A percentile compares a stretch with the other conserved stretches of the same genome.
Evolutionary conservation across 1,140 invertebrate genomes (phyloP).

Genomic region (Diabrotica undecimpunctata): DNA sequence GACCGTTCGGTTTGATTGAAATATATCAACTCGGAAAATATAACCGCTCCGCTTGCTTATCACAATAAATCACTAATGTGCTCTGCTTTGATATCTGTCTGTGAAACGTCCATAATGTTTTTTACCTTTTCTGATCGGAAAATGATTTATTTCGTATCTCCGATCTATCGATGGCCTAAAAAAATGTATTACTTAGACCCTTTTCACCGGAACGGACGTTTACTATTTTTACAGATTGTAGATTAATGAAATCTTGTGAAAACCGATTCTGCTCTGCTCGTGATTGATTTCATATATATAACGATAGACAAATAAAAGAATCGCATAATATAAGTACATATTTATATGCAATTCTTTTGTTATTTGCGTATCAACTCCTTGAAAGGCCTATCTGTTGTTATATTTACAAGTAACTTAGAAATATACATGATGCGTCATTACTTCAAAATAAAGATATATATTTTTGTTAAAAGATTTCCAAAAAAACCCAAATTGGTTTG

Average conservation of each 20-base stretch:
- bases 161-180: slow-evolving; percentile 16
- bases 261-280: neutral
- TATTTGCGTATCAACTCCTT: too few relatives aligned
- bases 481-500: too few relatives aligned
- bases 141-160: slow-evolving; percentile 38
- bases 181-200: slow-evolving; percentile 13
- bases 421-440: too few relatives aligned
- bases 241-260: neutral
- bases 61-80: slow-evolving; percentile 42
- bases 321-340: neutral
- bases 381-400: too few relatives aligned
- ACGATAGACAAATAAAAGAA: neutral
- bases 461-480: too few relatives aligned
- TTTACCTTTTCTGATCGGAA: slow-evolving; percentile 35
- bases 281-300: neutral
- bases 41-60: slow-evolving; percentile 38
- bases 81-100: slow-evolving; percentile 35
- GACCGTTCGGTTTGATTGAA: slow-evolving; percentile 41
- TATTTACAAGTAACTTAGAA: too few relatives aligned
- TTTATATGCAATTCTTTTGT: neutral
- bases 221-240: slow-evolving; percentile 3
- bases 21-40: slow-evolving; percentile 42
- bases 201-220: slow-evolving; percentile 16
- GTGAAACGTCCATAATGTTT: slow-evolving; percentile 30
- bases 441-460: too few relatives aligned